A percentile compares a stretch with the other conserved stretches of the same genome.
Evolutionary conservation across 2,797 vertebrate species (phyloP).

Genomic region (Premnoplex brunnescens): DNA sequence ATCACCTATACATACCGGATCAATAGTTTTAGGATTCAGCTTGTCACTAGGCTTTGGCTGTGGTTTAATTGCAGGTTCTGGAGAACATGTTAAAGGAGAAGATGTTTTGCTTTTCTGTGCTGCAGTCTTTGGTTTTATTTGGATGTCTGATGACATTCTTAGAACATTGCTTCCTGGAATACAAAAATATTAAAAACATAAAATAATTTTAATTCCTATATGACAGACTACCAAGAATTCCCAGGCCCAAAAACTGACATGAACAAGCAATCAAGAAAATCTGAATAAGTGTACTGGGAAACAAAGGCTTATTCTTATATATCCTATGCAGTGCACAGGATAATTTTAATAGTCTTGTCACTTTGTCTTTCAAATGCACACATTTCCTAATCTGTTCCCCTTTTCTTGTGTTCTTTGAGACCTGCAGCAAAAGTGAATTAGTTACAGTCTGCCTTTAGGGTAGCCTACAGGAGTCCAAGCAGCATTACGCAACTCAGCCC

Average conservation of each 20-base stretch:
- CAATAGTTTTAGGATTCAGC: constrained; percentile 83
- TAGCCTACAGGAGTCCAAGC: background rate
- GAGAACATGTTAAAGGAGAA: constrained; percentile 12
- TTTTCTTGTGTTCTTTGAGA: background rate
- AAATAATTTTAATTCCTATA: background rate
- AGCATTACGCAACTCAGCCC: background rate
- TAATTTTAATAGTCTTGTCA: background rate
- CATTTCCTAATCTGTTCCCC: background rate
- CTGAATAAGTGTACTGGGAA: background rate
- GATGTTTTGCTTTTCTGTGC: constrained; percentile 48
- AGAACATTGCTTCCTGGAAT: constrained; percentile 53
- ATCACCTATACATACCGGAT: constrained; percentile 71
- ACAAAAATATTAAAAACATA: background rate
- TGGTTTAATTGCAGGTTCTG: constrained; percentile 36
- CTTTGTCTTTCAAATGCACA: background rate
- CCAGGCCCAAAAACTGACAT: background rate
- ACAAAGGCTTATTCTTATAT: background rate
- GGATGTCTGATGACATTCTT: constrained; percentile 52
- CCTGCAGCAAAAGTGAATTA: background rate
- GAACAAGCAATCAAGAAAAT: background rate
- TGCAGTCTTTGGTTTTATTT: constrained; percentile 34
- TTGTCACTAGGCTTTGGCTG: constrained; percentile 78
- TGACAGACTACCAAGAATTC: background rate
- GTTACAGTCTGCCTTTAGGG: background rate
- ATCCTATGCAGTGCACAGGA: accelerated